Conservation (phyloP, 2,797 vertebrate genomes). For the Nyctibius grandis region DNA sequence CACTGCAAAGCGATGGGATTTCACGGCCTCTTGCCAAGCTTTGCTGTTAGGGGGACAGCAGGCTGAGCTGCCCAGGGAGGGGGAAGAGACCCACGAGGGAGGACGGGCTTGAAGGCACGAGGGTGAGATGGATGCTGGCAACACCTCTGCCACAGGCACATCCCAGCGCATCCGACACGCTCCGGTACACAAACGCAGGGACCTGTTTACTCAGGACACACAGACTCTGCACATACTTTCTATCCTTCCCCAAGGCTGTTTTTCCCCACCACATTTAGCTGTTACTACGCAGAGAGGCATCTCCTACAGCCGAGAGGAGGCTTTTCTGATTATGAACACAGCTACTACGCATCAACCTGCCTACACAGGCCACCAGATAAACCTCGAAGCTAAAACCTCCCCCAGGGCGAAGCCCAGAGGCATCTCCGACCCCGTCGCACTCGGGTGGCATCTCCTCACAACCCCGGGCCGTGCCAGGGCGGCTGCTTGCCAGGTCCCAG, state of each 20-base stretch:
- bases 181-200: background rate
- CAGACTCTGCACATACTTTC: accelerated
- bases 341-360: background rate
- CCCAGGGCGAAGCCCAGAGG: background rate
- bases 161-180: background rate
- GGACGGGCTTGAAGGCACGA: background rate
- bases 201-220: background rate
- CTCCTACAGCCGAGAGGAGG: background rate
- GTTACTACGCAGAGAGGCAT: accelerated
- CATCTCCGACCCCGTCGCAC: accelerated
- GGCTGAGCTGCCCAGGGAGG: background rate
- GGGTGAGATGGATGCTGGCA: background rate
- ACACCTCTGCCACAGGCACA: background rate
- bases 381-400: background rate
- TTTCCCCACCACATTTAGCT: background rate
- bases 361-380: background rate
- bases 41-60: accelerated
- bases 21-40: background rate
- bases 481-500: background rate
- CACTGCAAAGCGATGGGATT: background rate
- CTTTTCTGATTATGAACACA: background rate
- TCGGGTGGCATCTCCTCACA: background rate
- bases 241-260: background rate
- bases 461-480: background rate
- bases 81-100: background rate